A percentile compares a stretch with the other conserved stretches of the same genome.
These are phyloP conservation scores for Pristionchus entomophagus DNA, from an alignment of 2,888 invertebrate species.

Conservation along the genomic window DNA sequence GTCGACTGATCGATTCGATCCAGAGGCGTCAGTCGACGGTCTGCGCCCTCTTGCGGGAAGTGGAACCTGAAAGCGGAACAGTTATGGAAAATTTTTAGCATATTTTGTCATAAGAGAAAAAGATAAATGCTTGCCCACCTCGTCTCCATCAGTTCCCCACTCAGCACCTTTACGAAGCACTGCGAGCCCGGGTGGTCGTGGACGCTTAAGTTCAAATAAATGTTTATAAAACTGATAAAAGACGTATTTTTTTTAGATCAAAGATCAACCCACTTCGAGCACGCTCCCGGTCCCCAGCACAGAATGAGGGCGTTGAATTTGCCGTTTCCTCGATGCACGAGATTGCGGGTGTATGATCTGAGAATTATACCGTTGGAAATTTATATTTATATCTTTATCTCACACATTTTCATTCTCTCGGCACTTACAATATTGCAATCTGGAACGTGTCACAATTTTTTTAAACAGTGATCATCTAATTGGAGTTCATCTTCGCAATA, in stretches of 20 bases:
- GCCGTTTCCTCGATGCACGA: slow-evolving; percentile 95
- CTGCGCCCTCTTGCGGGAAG: slow-evolving; percentile 82
- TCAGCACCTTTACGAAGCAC: slow-evolving; percentile 93
- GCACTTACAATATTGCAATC: no score
- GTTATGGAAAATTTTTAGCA: not conserved
- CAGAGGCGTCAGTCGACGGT: slow-evolving; percentile 80
- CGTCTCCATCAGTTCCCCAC: slow-evolving; percentile 88
- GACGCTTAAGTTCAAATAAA: slow-evolving; percentile 83
- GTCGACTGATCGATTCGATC: slow-evolving; percentile 82
- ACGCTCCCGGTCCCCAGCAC: slow-evolving; percentile 92
- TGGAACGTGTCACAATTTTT: no score
- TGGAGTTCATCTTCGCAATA: no score
- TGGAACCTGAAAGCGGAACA: slow-evolving; percentile 79
- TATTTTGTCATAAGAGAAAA: not conserved
- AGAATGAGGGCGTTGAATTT: slow-evolving; percentile 96
- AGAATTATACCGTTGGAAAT: no score
- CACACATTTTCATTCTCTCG: no score
- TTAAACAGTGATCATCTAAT: no score
- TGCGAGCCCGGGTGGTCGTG: slow-evolving; percentile 97
- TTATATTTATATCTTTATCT: no score
- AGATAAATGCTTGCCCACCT: slow-evolving; percentile 76
- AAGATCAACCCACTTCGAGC: slow-evolving; percentile 79
- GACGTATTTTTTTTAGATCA: not conserved
- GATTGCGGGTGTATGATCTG: slow-evolving; percentile 96
- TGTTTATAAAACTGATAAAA: no score